phyloP scores from a whole-genome alignment of 30 jellyfish, hydroid and myxozoan genomes.

The Aurelia aurita complex sp. Pacific region DNA sequence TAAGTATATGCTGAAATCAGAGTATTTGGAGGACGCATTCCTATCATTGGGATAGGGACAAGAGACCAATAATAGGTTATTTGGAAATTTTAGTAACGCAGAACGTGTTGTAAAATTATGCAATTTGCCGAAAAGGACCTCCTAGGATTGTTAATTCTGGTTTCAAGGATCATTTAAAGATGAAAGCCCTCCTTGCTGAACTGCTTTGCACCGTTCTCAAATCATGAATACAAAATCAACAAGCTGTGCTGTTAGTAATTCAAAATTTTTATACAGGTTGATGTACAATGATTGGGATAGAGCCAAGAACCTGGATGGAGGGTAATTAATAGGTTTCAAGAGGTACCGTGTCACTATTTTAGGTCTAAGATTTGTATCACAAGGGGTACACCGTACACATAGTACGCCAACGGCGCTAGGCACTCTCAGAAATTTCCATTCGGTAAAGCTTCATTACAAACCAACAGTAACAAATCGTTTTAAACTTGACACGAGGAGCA shows the following conservation, averaged over 20 bases:
- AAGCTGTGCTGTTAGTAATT: neutral
- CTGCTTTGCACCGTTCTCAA: neutral
- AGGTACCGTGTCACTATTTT: neutral
- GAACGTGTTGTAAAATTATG: neutral
- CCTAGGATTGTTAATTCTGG: neutral
- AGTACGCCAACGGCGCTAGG: neutral
- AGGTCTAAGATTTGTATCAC: neutral
- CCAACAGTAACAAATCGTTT: neutral
- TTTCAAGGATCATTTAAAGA: neutral
- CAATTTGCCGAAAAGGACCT: neutral
- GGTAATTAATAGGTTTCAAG: constrained; percentile 3
- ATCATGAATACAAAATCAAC: neutral
- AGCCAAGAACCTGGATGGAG: neutral
- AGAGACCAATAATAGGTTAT: neutral
- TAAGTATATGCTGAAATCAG: neutral
- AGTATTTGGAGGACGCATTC: neutral
- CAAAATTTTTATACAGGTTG: neutral
- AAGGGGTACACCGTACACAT: neutral
- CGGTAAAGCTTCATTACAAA: too few species aligned
- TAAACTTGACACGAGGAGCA: too few species aligned
- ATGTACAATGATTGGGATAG: neutral
- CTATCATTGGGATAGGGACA: neutral
- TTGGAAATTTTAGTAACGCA: neutral
- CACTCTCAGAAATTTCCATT: neutral
- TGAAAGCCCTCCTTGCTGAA: neutral